phyloP scores from a whole-genome alignment of 2,797 vertebrate species.

The Parotocinclus haroldoi region DNA sequence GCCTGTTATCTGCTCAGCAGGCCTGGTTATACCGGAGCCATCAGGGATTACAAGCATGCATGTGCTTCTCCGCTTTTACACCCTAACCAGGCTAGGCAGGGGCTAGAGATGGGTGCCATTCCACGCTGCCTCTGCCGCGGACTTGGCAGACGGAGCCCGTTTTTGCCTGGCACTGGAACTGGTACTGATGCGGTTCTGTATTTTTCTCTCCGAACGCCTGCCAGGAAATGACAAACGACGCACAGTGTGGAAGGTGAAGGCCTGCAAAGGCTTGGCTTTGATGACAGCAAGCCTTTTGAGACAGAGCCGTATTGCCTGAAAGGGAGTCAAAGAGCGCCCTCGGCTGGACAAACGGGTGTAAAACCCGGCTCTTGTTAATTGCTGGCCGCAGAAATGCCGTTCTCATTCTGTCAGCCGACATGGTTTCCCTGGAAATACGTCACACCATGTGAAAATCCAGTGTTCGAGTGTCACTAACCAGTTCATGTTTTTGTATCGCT shows the following conservation, averaged over 20 bases:
- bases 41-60: slow-evolving; percentile 63
- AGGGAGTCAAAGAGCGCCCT: slow-evolving; percentile 10
- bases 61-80: slow-evolving; percentile 32
- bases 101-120: not conserved
- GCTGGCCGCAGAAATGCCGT: no score
- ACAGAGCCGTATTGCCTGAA: no score
- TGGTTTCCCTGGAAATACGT: no score
- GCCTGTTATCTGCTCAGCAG: slow-evolving; percentile 68
- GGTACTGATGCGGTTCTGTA: not conserved
- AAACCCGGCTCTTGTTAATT: no score
- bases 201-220: not conserved
- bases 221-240: not conserved
- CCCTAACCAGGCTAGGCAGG: slow-evolving; percentile 28
- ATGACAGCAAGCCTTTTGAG: no score
- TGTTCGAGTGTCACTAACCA: no score
- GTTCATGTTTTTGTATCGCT: no score
- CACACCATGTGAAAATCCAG: no score
- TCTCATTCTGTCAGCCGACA: no score
- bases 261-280: no score
- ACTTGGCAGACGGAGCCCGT: not conserved
- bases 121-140: no score
- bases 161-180: not conserved
- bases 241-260: not conserved
- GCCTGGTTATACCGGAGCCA: slow-evolving; percentile 67
- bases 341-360: slow-evolving; percentile 35